Base-by-base conservation (phyloP, 1,140 invertebrate species). In the Leptinotarsa lineolata region DNA sequence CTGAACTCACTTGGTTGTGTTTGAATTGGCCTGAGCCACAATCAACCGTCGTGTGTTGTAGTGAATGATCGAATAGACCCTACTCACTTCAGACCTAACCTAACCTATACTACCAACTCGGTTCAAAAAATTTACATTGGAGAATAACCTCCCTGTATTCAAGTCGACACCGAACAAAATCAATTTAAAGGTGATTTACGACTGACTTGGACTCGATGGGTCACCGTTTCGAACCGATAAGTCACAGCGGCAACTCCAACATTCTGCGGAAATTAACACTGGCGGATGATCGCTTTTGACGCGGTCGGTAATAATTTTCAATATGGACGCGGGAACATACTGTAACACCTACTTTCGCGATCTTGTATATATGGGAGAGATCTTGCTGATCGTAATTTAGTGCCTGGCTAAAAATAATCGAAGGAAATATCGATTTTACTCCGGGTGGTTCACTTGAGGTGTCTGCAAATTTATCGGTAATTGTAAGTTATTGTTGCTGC, bases 261-360 rank as follows among this genome's bases (percentile, higher is more conserved):
- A 13, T 54, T 15, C 48, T 54, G 48, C 48, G n/a, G 48, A 13
- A 54, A 54, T 54, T 54, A 54, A 54, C 48, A 54, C 48, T n/a
- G 15, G 48, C 15, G 48, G 48, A 54, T 54, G 48, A 54, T 54
- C 15, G 15, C n/a, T 54, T 54, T 18, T 54, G 48, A 54, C 48
- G 48, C n/a, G n/a, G 48, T 18, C 48, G 48, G 48, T 54, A 54
- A 54, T 54, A 54, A 54, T 54, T 54, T 54, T 54, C 48, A 54
- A 54, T 54, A 54, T 54, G 15, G 48, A 54, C 48, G 15, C 48
- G 48, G 15, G 48, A 54, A 54, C 48, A 54, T 54, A 54, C 48
- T 54, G 48, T 54, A n/a, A 54, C 48, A 54, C 48, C 48, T 54
- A 54, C 48, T 54, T 54, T 54, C 48, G 48, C 48, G 48, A 54